These are phyloP conservation scores for Florisuga fusca DNA, from an alignment of 2,797 vertebrate species.

Conservation along the genomic window DNA sequence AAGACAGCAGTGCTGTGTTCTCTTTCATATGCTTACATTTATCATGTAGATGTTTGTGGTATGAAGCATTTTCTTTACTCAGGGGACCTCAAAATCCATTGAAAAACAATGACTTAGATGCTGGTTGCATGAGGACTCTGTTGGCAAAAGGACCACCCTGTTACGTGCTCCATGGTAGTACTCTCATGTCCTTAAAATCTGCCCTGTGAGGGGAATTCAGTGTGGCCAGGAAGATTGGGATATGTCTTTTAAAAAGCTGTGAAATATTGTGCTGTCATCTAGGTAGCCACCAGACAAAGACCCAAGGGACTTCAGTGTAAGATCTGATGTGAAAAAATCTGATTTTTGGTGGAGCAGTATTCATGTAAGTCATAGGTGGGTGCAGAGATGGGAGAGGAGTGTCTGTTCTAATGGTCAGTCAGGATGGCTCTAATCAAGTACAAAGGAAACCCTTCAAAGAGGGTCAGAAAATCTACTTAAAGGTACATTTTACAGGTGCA, in stretches of 20 bases:
- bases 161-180: fast-evolving
- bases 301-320: not conserved
- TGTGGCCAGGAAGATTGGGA: not conserved
- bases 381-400: not conserved
- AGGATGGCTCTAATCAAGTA: not conserved
- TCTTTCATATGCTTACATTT: not conserved
- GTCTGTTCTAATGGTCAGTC: not conserved
- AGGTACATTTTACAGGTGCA: not conserved
- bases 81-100: not conserved
- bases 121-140: not conserved
- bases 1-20: not conserved
- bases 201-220: not conserved
- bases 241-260: not conserved
- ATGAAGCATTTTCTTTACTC: not conserved
- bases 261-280: not conserved
- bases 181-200: not conserved
- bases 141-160: not conserved
- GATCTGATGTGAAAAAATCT: not conserved
- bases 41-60: not conserved
- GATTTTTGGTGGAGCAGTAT: not conserved
- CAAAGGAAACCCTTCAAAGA: not conserved
- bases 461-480: not conserved
- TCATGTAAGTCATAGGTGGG: not conserved
- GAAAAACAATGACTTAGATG: not conserved
- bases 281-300: not conserved